These are phyloP conservation scores for Epinephelus cyanopodus DNA, from an alignment of 2,113 vertebrate species.

Conservation along the genomic window DNA sequence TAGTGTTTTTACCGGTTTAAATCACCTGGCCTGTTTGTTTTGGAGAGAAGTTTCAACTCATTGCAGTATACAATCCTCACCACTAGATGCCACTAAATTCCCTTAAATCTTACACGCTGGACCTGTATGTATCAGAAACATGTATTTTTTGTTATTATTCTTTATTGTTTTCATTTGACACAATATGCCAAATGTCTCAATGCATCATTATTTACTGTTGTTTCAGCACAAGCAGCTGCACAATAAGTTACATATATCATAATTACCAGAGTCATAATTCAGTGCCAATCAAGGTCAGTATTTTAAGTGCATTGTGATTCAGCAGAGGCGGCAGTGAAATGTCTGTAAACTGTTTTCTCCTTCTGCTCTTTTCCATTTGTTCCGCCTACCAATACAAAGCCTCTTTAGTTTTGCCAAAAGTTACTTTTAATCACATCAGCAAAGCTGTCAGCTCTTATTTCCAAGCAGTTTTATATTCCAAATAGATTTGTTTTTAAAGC, in stretches of 20 bases:
- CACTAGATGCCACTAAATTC: too few relatives aligned
- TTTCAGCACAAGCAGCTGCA: not conserved
- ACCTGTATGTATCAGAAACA: not conserved
- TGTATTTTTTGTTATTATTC: not conserved
- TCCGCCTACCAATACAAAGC: conserved; percentile 24
- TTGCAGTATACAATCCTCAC: too few relatives aligned
- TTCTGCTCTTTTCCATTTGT: conserved; percentile 13
- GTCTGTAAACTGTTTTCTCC: not conserved
- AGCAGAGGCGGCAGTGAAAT: conserved; percentile 10
- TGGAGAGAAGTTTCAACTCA: too few relatives aligned
- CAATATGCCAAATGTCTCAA: not conserved
- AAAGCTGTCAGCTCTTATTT: conserved; percentile 30
- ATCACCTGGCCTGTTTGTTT: too few relatives aligned
- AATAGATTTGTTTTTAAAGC: conserved; percentile 10
- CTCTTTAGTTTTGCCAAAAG: conserved; percentile 21
- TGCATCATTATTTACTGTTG: not conserved
- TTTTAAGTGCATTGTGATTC: not conserved
- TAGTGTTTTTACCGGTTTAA: too few relatives aligned
- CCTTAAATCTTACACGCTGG: too few relatives aligned
- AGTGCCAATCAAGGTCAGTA: not conserved
- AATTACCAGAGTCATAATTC: not conserved
- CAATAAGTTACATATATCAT: not conserved
- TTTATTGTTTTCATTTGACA: too few relatives aligned
- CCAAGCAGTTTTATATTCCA: conserved; percentile 27
- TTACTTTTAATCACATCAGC: conserved; percentile 53